Percentiles rank a stretch among this genome's conserved stretches.
These are phyloP conservation scores for Phaenicophaeus curvirostris DNA, from an alignment of 2,797 vertebrate species.

Conservation along the genomic window DNA sequence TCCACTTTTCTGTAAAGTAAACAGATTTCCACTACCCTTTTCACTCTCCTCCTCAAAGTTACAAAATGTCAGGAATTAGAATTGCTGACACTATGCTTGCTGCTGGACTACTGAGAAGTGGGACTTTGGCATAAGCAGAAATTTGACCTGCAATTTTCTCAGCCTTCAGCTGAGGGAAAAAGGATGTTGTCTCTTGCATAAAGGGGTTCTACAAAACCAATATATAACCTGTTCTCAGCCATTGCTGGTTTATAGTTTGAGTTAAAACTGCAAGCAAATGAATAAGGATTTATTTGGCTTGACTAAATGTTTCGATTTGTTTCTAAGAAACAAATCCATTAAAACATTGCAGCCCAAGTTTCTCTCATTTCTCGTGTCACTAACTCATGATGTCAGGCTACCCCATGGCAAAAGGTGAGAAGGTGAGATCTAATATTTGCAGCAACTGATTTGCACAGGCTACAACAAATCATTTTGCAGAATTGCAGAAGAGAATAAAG, in stretches of 20 bases:
- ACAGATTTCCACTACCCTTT: not conserved
- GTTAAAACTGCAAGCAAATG: not conserved
- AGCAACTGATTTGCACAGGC: not conserved
- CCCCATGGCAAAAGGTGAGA: not conserved
- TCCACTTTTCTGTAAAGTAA: not conserved
- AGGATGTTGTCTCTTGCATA: not conserved
- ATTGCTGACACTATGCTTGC: not conserved
- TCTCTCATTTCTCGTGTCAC: not conserved
- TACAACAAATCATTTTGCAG: not conserved
- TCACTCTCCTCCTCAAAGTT: not conserved
- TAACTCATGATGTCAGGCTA: not conserved
- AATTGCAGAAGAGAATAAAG: not conserved
- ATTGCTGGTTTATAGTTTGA: not conserved
- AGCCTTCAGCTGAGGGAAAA: not conserved
- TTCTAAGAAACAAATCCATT: not conserved
- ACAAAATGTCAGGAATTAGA: slow-evolving; percentile 19
- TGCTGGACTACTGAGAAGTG: not conserved
- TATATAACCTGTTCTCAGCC: not conserved
- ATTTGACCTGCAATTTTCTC: not conserved
- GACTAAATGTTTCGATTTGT: not conserved
- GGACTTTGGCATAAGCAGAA: slow-evolving; percentile 12
- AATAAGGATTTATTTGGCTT: not conserved
- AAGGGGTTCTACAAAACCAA: slow-evolving; percentile 1
- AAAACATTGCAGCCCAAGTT: not conserved
- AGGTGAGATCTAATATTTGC: not conserved